Conservation (phyloP, 2,888 invertebrate species). For the Pyrochroa serraticornis region DNA sequence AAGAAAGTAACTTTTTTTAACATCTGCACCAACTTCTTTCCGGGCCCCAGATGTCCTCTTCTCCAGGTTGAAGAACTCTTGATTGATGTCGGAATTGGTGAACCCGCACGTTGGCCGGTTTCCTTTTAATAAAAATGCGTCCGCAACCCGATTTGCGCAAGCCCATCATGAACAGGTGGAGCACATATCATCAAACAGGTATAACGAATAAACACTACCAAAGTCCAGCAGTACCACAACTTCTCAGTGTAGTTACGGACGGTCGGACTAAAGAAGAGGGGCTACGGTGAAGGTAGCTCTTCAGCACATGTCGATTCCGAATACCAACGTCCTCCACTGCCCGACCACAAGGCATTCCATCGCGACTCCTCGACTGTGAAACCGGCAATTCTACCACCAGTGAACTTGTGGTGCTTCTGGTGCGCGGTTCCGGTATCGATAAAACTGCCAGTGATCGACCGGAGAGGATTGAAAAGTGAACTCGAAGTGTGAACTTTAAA, state of each 20-base stretch:
- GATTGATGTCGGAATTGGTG: slow-evolving; percentile 5
- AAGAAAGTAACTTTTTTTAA: too few relatives aligned
- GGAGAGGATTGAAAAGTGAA: background rate
- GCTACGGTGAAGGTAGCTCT: slow-evolving; percentile 29
- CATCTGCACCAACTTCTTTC: too few relatives aligned
- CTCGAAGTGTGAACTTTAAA: background rate
- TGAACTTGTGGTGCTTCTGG: slow-evolving; percentile 26
- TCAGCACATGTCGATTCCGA: slow-evolving; percentile 18
- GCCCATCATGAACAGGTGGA: slow-evolving; percentile 24
- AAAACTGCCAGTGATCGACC: slow-evolving; percentile 14
- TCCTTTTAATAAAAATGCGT: slow-evolving; percentile 23
- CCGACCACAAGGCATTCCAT: background rate
- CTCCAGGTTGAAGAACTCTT: background rate
- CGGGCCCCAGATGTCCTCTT: too few relatives aligned
- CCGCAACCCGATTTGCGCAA: slow-evolving; percentile 19
- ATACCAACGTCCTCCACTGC: slow-evolving; percentile 5
- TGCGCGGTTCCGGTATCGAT: slow-evolving; percentile 27
- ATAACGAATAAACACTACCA: slow-evolving; percentile 18
- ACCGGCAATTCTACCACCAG: slow-evolving; percentile 6
- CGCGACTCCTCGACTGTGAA: slow-evolving; percentile 18
- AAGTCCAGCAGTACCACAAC: background rate
- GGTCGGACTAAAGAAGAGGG: slow-evolving; percentile 23
- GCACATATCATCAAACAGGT: slow-evolving; percentile 26
- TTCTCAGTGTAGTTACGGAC: slow-evolving; percentile 13
- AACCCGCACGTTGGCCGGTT: slow-evolving; percentile 3